Conservation (phyloP, 2,113 vertebrate genomes). For the Puntigrus tetrazona region DNA sequence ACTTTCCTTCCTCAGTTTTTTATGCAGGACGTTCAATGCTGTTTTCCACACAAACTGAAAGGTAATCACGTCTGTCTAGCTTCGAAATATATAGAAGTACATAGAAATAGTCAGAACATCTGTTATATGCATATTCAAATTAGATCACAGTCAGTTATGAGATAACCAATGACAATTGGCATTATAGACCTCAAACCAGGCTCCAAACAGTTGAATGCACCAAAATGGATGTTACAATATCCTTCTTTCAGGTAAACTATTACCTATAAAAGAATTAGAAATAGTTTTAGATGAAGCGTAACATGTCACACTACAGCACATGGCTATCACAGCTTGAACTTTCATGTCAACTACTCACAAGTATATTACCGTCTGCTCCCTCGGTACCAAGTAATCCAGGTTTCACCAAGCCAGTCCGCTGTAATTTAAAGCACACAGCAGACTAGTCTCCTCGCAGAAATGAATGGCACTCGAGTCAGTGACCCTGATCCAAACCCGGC, state of each 20-base stretch:
- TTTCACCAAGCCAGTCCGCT: neutral
- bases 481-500: conserved; percentile 52
- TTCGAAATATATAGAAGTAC: neutral
- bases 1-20: neutral
- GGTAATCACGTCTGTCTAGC: neutral
- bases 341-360: neutral
- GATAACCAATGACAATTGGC: neutral
- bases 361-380: neutral
- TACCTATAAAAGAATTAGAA: neutral
- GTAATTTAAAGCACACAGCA: conserved; percentile 18
- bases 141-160: neutral
- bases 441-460: conserved; percentile 28
- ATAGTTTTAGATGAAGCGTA: neutral
- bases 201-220: neutral
- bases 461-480: conserved; percentile 46
- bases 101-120: neutral
- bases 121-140: neutral
- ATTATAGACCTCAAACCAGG: neutral
- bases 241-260: neutral
- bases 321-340: neutral
- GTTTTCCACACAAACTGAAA: neutral
- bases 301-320: neutral
- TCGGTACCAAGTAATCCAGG: neutral
- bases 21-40: neutral
- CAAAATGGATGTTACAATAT: neutral